Percentiles rank a stretch among this genome's conserved stretches.
These are phyloP conservation scores for Coremacera marginata DNA, from an alignment of 2,888 invertebrate genomes.

Conservation along the genomic window DNA sequence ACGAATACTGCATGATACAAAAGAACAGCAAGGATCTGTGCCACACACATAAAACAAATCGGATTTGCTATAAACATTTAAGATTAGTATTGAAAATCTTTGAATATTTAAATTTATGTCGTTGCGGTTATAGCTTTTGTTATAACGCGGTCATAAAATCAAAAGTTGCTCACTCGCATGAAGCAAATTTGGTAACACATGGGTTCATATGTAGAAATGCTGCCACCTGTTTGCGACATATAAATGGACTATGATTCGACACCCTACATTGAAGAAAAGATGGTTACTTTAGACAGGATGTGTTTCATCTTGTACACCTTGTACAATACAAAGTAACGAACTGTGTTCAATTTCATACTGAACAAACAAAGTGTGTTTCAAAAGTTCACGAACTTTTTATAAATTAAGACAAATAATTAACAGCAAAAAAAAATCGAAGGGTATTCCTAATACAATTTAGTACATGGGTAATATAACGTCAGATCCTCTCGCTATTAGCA, in stretches of 20 bases:
- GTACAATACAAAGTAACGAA: no score
- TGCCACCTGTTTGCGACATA: conserved; percentile 36
- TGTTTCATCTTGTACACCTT: no score
- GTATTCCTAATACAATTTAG: no score
- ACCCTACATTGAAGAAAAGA: background rate
- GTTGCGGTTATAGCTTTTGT: conserved; percentile 10
- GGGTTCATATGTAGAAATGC: background rate
- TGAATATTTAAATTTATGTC: conserved; percentile 59
- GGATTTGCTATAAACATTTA: background rate
- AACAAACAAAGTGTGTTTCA: no score
- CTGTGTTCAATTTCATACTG: no score
- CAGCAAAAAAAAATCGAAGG: no score
- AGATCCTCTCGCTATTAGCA: no score
- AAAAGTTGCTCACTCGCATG: conserved; percentile 22
- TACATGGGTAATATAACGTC: no score
- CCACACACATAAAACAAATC: background rate
- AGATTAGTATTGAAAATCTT: conserved; percentile 47
- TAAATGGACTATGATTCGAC: conserved; percentile 28
- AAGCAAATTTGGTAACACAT: conserved; percentile 21
- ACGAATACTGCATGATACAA: background rate
- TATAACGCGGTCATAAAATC: conserved; percentile 29
- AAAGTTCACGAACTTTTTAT: no score
- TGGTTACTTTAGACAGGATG: background rate
- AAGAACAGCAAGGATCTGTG: background rate
- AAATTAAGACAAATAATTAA: no score